A percentile compares a stretch with the other conserved stretches of the same genome.
phyloP scores from a whole-genome alignment of 2,797 vertebrate genomes.

The Sebastes matsubarae region DNA sequence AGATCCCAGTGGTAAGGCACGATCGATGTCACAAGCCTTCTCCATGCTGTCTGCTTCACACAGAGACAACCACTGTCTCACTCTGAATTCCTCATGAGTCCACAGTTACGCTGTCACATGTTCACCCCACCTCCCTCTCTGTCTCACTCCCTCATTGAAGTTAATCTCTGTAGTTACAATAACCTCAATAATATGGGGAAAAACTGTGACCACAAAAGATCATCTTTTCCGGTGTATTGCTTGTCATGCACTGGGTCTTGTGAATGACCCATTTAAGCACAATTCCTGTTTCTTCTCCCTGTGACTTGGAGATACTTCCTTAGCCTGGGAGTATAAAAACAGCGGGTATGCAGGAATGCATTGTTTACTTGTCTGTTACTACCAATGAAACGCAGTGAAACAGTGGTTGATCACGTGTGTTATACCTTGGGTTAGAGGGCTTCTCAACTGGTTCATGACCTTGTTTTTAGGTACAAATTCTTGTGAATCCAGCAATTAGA shows the following conservation, averaged over 20 bases:
- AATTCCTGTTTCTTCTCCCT: conserved; percentile 53
- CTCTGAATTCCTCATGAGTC: conserved; percentile 61
- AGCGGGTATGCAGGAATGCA: conserved; percentile 30
- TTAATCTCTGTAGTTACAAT: conserved; percentile 48
- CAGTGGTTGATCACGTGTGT: conserved; percentile 25
- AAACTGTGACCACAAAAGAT: conserved; percentile 53
- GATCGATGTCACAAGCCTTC: conserved; percentile 71
- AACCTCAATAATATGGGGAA: conserved; percentile 54
- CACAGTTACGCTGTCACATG: conserved; percentile 72
- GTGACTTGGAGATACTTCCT: conserved; percentile 36
- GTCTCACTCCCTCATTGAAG: conserved; percentile 31
- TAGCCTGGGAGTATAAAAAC: conserved; percentile 53
- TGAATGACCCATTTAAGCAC: conserved; percentile 70
- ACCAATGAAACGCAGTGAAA: conserved; percentile 15
- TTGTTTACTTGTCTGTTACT: conserved; percentile 14
- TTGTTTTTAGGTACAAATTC: not conserved
- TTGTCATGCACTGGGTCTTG: conserved; percentile 73
- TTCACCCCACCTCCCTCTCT: conserved; percentile 15
- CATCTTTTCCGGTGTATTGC: conserved; percentile 48
- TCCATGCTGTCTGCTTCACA: conserved; percentile 62
- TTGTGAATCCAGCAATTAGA: not conserved
- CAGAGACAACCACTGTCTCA: conserved; percentile 70
- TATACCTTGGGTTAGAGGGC: not conserved
- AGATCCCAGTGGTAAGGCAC: conserved; percentile 23
- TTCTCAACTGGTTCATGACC: not conserved